Percentiles rank a stretch among this genome's conserved stretches.
These are phyloP conservation scores for Oryzias melastigma DNA, from an alignment of 2,113 vertebrate genomes.

Conservation along the genomic window DNA sequence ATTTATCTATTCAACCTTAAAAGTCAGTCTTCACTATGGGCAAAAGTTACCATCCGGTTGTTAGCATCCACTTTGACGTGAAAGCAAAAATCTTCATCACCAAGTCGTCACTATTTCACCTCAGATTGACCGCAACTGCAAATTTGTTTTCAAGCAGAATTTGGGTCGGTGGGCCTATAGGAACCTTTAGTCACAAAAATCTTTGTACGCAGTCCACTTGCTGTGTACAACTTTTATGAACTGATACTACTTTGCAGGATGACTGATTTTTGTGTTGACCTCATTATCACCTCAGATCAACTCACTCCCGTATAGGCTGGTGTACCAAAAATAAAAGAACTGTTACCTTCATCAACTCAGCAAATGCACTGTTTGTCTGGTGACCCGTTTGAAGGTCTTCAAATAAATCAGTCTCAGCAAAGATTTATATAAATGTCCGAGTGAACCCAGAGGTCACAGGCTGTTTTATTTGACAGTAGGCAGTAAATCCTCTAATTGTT, in stretches of 20 bases:
- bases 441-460: conserved; percentile 73
- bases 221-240: conserved; percentile 54
- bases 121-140: conserved; percentile 9
- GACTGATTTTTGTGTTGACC: conserved; percentile 73
- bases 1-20: too few relatives aligned
- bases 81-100: too few relatives aligned
- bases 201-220: conserved; percentile 30
- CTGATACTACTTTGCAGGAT: conserved; percentile 48
- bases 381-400: conserved; percentile 66
- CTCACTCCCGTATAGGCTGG: conserved; percentile 66
- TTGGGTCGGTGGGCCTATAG: background rate
- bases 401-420: conserved; percentile 70
- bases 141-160: conserved; percentile 3
- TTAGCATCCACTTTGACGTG: too few relatives aligned
- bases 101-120: too few relatives aligned
- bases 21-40: too few relatives aligned
- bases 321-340: conserved; percentile 51
- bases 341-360: conserved; percentile 68
- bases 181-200: conserved; percentile 24
- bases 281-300: conserved; percentile 58
- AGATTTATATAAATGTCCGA: conserved; percentile 73
- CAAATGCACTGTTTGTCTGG: conserved; percentile 69
- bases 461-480: conserved; percentile 73
- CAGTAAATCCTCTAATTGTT: conserved; percentile 77
- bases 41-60: too few relatives aligned